Evolutionary conservation across 53 echinoderm and acorn worm genomes (phyloP).

Genomic region (Echinarachnius parma): DNA sequence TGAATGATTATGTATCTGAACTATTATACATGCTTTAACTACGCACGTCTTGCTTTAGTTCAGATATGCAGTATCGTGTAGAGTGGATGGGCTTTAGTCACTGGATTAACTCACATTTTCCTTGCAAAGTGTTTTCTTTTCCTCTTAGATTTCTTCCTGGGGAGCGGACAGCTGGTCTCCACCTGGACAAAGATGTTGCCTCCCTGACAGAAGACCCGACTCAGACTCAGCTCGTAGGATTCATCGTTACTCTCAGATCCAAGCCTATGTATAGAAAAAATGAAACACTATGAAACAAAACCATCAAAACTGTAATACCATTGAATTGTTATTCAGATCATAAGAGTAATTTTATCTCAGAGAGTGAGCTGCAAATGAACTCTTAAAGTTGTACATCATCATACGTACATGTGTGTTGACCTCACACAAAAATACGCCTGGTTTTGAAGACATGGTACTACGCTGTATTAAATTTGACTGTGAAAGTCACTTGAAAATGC

Average conservation of each 20-base stretch:
- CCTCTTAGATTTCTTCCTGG: conserved; percentile 72
- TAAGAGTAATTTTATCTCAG: too few relatives aligned
- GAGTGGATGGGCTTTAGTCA: background rate
- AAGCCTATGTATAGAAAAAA: conserved; percentile 47
- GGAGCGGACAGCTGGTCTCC: conserved; percentile 92
- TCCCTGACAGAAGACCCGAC: conserved; percentile 83
- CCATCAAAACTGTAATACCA: too few relatives aligned
- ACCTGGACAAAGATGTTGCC: conserved; percentile 85
- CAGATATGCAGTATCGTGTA: too few relatives aligned
- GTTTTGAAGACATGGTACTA: background rate
- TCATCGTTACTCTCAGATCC: conserved; percentile 68
- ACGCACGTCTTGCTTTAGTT: too few relatives aligned
- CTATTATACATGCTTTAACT: too few relatives aligned
- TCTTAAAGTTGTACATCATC: too few relatives aligned
- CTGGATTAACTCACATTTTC: conserved; percentile 46
- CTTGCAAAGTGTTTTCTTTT: conserved; percentile 54
- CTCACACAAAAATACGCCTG: too few relatives aligned
- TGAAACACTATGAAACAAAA: too few relatives aligned
- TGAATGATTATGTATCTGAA: too few relatives aligned
- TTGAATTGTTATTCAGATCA: too few relatives aligned
- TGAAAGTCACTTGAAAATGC: background rate
- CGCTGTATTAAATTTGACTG: background rate
- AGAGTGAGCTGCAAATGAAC: too few relatives aligned
- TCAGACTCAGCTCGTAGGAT: conserved; percentile 75
- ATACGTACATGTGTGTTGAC: too few relatives aligned